Evolutionary conservation across 2,888 invertebrate genomes (phyloP).

Genomic region (Portevinia maculata): DNA sequence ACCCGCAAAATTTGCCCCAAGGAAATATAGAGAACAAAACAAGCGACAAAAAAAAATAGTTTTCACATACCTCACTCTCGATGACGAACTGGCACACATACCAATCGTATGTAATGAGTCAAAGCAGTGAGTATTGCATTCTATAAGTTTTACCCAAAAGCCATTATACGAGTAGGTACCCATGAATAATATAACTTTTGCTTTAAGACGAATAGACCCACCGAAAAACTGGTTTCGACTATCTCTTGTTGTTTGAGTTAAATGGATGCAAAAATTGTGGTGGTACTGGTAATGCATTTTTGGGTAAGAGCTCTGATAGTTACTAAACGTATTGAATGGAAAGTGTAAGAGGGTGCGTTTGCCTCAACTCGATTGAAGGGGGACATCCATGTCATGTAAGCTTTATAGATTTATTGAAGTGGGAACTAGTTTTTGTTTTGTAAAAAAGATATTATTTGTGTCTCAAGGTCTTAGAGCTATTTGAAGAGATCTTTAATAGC

Average conservation of each 20-base stretch:
- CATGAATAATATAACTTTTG: conserved; percentile 39
- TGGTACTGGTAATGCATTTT: conserved; percentile 32
- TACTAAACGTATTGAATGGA: too few relatives aligned
- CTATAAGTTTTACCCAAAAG: conserved; percentile 55
- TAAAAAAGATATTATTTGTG: too few relatives aligned
- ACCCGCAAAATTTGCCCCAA: conserved; percentile 17
- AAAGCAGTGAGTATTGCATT: conserved; percentile 42
- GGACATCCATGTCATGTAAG: too few relatives aligned
- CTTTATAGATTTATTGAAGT: too few relatives aligned
- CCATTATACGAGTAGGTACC: conserved; percentile 20
- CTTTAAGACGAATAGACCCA: conserved; percentile 25
- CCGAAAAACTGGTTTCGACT: conserved; percentile 49
- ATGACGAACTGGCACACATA: conserved; percentile 57
- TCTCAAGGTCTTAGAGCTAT: too few relatives aligned
- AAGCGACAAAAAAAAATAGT: conserved; percentile 20
- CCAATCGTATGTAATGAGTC: conserved; percentile 59
- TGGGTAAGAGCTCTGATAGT: conserved; percentile 7
- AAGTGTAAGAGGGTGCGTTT: too few relatives aligned
- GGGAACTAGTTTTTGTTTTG: too few relatives aligned
- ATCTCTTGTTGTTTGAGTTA: conserved; percentile 16
- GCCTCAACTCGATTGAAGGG: too few relatives aligned
- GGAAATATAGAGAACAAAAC: conserved; percentile 2
- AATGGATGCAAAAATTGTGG: conserved; percentile 16
- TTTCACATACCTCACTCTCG: conserved; percentile 31
- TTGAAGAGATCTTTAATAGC: too few relatives aligned